phyloP scores from a whole-genome alignment of 2,113 vertebrate genomes.

The Acrocephalus kingi region DNA sequence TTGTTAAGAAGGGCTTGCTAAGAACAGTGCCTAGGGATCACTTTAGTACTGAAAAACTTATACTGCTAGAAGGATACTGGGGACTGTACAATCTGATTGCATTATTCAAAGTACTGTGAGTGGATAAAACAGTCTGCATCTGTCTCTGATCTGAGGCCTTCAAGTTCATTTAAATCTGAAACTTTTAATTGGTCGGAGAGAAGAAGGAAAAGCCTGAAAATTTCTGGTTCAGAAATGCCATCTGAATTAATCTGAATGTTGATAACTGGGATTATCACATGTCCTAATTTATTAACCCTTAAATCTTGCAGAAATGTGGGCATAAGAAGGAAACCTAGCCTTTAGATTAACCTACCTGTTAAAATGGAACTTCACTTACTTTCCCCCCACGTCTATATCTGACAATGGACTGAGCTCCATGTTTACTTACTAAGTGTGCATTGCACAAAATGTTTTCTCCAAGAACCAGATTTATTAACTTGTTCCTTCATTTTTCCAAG shows the following conservation, averaged over 20 bases:
- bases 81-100: background rate
- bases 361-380: background rate
- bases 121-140: background rate
- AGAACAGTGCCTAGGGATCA: background rate
- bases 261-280: background rate
- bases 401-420: background rate
- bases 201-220: background rate
- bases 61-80: background rate
- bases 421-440: background rate
- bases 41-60: background rate
- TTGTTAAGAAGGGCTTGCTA: no score
- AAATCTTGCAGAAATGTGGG: background rate
- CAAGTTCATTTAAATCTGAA: background rate
- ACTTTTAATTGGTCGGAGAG: fast-evolving
- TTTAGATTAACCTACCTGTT: background rate
- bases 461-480: background rate
- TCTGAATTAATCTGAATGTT: background rate
- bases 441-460: background rate
- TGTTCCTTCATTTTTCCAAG: background rate
- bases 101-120: background rate
- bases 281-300: background rate
- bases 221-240: background rate
- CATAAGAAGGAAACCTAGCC: background rate
- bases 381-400: background rate
- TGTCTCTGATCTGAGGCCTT: background rate